Conservation (phyloP, 2,797 vertebrate species). For the Pseudochirops corinnae region DNA sequence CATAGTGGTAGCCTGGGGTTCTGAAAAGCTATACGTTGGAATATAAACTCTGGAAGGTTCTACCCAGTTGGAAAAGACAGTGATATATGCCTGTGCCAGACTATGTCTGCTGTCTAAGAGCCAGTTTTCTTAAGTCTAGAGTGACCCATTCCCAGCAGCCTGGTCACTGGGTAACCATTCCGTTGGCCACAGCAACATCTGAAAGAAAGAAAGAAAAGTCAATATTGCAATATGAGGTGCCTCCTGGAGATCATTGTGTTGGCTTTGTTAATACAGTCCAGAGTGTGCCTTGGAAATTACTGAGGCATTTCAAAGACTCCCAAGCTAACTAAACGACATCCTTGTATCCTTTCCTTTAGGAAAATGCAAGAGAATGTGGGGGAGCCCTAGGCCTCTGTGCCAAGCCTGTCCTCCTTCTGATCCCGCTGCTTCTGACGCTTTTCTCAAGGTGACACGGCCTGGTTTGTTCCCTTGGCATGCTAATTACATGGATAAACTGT, state of each 20-base stretch:
- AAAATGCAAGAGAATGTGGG: slow-evolving; percentile 98
- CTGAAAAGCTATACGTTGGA: not conserved
- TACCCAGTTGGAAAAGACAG: not conserved
- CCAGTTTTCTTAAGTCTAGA: not conserved
- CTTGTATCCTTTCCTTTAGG: slow-evolving; percentile 84
- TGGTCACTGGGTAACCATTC: not conserved
- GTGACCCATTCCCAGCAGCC: not conserved
- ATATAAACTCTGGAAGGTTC: not conserved
- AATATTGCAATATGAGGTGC: not conserved
- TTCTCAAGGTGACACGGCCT: slow-evolving; percentile 94
- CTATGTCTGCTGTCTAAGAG: not conserved
- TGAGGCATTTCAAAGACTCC: not conserved
- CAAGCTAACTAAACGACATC: slow-evolving; percentile 58
- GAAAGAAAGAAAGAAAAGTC: not conserved
- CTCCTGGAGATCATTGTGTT: not conserved
- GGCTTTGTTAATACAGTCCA: not conserved
- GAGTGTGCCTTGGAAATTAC: not conserved
- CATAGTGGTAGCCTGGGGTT: not conserved
- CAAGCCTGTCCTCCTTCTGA: slow-evolving; percentile 83
- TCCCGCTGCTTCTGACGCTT: slow-evolving; percentile 87
- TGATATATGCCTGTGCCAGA: not conserved
- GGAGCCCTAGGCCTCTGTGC: slow-evolving; percentile 86
- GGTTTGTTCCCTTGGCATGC: slow-evolving; percentile 87
- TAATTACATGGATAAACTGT: slow-evolving; percentile 88
- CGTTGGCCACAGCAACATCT: not conserved